Base-by-base conservation (phyloP, 1,140 invertebrate species). In the Drosophila lacteicornis region DNA sequence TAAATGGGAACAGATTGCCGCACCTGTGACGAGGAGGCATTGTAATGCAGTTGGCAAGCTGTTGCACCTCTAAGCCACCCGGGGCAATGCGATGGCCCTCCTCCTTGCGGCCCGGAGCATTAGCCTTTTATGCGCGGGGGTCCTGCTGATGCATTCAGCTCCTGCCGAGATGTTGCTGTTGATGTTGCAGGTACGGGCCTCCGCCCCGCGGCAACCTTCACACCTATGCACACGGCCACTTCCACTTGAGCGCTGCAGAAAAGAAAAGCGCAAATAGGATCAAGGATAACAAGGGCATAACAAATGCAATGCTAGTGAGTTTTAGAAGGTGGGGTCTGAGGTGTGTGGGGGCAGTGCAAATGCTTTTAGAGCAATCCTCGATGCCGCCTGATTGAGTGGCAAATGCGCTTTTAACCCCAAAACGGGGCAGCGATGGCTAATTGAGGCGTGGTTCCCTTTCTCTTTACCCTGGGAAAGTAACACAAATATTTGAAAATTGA, bases 251-350 rank as follows among this genome's bases (percentile, higher is more conserved):
- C 61, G 78, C 62, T 42, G 53, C 58, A 53, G 19, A 15, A 62
- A 59, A 47, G 40, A 70, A 79, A 80, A 68, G 75, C 66, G 65
- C 51, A 82, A 80, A 85, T 82, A 85, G 82, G 69, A 82, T 85
- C 82, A 86, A 85, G 82, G 82, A 81, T 71, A 79, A 71, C 66
- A 75, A 56, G 53, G 47, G 56, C 43, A 45, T 43, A 79, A 49
- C 62, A 27, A 70, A 57, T 46, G 51, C 46, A 30, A 47, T 25
- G 50, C 30, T n/a, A 40, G 46, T 9, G 47, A 51, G 53, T 57
- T 47, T 36, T 6, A 40, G 12, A 12, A 5, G 50, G 22, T 22
- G 30, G 30, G 12, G 6, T 3, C 3, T 19, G 13, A 19, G 33
- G 17, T 36, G 4, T 36, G 17, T 7, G 50, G 38, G n/a, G 33